phyloP scores from a whole-genome alignment of 2,797 vertebrate genomes.

The Buphagus erythrorhynchus region DNA sequence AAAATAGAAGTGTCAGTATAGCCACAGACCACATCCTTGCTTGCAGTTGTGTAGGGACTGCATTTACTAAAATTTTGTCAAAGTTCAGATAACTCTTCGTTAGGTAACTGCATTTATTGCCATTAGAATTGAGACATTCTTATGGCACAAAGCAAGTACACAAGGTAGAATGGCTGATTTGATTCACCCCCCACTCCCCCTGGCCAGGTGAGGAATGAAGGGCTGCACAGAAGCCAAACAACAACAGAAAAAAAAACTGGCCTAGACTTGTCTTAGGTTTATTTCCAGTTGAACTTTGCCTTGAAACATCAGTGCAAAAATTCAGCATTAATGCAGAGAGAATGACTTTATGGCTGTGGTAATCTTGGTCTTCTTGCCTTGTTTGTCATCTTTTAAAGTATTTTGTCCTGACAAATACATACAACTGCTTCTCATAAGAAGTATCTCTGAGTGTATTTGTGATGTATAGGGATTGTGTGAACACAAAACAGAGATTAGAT shows the following conservation, averaged over 20 bases:
- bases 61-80: neutral
- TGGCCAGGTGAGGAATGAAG: neutral
- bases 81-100: neutral
- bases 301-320: neutral
- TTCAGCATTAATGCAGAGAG: neutral
- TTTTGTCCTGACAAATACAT: neutral
- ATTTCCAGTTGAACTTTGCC: neutral
- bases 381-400: neutral
- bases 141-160: neutral
- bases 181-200: neutral
- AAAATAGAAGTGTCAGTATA: constrained; percentile 50
- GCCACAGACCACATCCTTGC: constrained; percentile 80
- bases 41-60: neutral
- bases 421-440: neutral
- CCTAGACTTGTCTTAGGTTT: neutral
- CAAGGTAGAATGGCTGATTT: neutral
- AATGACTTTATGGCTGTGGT: neutral
- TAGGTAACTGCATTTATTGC: neutral
- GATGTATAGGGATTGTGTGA: neutral
- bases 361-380: neutral
- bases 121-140: neutral
- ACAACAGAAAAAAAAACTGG: neutral
- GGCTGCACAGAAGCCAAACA: neutral
- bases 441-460: neutral
- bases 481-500: neutral